Conservation (phyloP, 2,797 vertebrate genomes). For the Alosa sapidissima region DNA sequence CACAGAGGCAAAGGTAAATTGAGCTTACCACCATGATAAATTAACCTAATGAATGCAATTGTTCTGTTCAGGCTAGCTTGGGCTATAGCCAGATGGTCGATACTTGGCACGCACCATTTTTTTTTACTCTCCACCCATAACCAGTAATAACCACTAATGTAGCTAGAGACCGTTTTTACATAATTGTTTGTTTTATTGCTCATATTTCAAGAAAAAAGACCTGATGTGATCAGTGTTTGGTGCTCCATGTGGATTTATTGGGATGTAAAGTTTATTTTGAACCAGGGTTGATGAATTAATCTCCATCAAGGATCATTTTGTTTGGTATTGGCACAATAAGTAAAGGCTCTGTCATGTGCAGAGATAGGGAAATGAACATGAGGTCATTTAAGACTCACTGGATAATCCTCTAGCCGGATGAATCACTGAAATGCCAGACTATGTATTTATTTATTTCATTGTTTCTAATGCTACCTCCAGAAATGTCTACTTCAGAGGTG, state of each 20-base stretch:
- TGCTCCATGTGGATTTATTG: slow-evolving; percentile 2
- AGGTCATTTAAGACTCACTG: neutral
- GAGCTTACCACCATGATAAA: slow-evolving; percentile 81
- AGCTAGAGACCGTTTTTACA: slow-evolving; percentile 36
- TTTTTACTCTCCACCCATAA: slow-evolving; percentile 44
- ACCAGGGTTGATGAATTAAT: neutral
- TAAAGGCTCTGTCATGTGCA: neutral
- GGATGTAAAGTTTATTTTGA: slow-evolving; percentile 13
- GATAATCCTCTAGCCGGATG: neutral
- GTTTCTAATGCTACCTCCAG: neutral
- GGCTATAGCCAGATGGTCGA: slow-evolving; percentile 76
- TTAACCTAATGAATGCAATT: slow-evolving; percentile 81
- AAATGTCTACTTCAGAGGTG: neutral
- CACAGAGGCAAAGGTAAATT: slow-evolving; percentile 77
- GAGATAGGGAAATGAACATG: neutral
- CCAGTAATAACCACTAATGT: slow-evolving; percentile 51
- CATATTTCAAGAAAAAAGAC: neutral
- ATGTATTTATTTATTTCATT: neutral
- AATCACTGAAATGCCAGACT: neutral
- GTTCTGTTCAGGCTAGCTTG: slow-evolving; percentile 77
- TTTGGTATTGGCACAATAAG: slow-evolving; percentile 14
- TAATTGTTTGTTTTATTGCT: slow-evolving; percentile 32
- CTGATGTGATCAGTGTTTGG: slow-evolving; percentile 5
- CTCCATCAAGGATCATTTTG: slow-evolving; percentile 16
- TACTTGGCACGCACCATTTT: slow-evolving; percentile 66